Evolutionary conservation across 2,888 invertebrate species (phyloP).

Genomic region (Dolichomitus sp.): DNA sequence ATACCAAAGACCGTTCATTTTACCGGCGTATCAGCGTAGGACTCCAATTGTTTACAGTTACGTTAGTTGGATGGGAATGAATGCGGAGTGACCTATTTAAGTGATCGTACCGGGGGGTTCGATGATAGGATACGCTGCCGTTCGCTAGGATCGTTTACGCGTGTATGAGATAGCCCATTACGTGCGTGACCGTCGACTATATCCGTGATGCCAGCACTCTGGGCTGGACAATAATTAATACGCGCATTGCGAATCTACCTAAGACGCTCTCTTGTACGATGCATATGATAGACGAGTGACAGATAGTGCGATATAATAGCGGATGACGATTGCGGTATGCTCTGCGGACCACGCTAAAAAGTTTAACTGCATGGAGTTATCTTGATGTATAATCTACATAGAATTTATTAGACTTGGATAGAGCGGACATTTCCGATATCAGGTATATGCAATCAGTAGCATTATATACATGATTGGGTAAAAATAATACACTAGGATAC

Average conservation of each 20-base stretch:
- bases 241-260: constrained; percentile 1
- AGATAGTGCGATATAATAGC: constrained; percentile 6
- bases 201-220: constrained; percentile 26
- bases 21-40: not conserved
- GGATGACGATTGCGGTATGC: constrained; percentile 15
- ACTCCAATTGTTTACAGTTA: constrained; percentile 56
- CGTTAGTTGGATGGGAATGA: constrained; percentile 36
- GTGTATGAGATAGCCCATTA: constrained; percentile 29
- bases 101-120: constrained; percentile 11
- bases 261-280: constrained; percentile 5
- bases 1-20: constrained; percentile 28
- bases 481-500: not conserved
- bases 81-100: constrained; percentile 32
- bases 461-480: not conserved
- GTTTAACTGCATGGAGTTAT: not conserved
- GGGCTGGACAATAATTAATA: constrained; percentile 22
- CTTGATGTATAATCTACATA: constrained; percentile 4
- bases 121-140: constrained; percentile 29
- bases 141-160: constrained; percentile 18
- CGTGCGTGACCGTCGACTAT: constrained; percentile 40
- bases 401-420: not conserved
- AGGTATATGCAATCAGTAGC: not conserved
- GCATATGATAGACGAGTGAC: constrained; percentile 25
- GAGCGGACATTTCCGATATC: not conserved
- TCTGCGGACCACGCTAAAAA: not conserved